phyloP scores from a whole-genome alignment of 2,888 invertebrate genomes.

The Latrodectus hesperus region DNA sequence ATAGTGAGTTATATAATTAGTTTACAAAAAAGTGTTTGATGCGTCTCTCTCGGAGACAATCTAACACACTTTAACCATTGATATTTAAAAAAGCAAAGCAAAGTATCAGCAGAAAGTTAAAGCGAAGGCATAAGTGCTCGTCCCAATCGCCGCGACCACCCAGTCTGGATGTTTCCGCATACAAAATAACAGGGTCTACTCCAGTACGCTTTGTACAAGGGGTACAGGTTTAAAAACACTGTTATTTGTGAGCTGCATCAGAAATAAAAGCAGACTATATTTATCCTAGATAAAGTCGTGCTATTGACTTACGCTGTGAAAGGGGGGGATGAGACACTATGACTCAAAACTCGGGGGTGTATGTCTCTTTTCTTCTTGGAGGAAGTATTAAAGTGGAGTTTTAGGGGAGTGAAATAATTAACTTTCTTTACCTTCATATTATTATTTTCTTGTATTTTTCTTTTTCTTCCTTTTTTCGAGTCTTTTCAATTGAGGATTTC shows the following conservation, averaged over 20 bases:
- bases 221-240: conserved; percentile 41
- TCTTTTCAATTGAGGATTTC: background rate
- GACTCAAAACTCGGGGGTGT: conserved; percentile 57
- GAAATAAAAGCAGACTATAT: conserved; percentile 60
- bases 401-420: conserved; percentile 54
- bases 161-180: conserved; percentile 26
- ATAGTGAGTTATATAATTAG: no score
- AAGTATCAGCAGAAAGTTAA: background rate
- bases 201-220: background rate
- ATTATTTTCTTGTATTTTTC: background rate
- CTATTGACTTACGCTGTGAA: conserved; percentile 43
- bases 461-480: background rate
- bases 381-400: conserved; percentile 38
- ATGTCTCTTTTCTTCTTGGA: conserved; percentile 4
- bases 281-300: conserved; percentile 59
- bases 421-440: conserved; percentile 23
- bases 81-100: background rate
- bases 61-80: no score
- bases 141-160: conserved; percentile 42
- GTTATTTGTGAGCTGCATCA: conserved; percentile 53
- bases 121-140: background rate
- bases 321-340: background rate
- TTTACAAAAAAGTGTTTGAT: no score
- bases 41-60: no score
- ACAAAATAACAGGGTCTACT: conserved; percentile 49